These are phyloP conservation scores for Muscidifurax raptorellus DNA, from an alignment of 1,140 invertebrate genomes.

Conservation along the genomic window DNA sequence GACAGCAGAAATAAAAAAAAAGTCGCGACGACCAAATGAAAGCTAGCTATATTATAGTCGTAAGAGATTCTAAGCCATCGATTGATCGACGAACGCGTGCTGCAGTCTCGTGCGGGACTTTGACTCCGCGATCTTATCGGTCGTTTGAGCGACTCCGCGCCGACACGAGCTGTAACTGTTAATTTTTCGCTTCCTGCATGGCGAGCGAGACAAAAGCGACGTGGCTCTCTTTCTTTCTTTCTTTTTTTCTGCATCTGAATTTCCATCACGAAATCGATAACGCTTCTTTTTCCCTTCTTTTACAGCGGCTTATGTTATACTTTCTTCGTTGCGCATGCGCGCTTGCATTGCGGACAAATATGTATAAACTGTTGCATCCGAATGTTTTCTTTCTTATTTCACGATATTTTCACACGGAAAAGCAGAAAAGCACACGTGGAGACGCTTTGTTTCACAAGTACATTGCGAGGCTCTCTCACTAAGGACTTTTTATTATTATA, in stretches of 20 bases:
- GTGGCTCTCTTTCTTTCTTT: background rate
- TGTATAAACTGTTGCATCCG: too few species aligned
- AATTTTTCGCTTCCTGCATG: conserved; percentile 22
- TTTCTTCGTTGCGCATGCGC: too few species aligned
- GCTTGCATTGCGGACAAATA: too few species aligned
- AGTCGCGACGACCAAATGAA: background rate
- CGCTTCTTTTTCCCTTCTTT: too few species aligned
- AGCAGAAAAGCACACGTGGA: background rate
- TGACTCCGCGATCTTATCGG: background rate
- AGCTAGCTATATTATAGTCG: background rate
- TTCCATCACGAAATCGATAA: background rate
- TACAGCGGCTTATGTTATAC: too few species aligned
- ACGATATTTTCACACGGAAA: background rate
- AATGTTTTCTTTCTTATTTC: too few species aligned
- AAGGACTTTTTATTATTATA: background rate
- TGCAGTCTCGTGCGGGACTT: background rate
- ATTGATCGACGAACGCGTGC: background rate
- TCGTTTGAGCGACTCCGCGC: background rate
- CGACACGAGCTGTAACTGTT: background rate
- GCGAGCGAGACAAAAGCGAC: background rate
- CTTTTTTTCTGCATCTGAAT: background rate
- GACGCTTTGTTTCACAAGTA: background rate
- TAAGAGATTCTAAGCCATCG: background rate
- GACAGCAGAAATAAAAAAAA: too few species aligned
- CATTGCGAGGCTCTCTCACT: background rate